Evolutionary conservation across 2,797 vertebrate species (phyloP).

Genomic region (Semaprochilodus insignis): DNA sequence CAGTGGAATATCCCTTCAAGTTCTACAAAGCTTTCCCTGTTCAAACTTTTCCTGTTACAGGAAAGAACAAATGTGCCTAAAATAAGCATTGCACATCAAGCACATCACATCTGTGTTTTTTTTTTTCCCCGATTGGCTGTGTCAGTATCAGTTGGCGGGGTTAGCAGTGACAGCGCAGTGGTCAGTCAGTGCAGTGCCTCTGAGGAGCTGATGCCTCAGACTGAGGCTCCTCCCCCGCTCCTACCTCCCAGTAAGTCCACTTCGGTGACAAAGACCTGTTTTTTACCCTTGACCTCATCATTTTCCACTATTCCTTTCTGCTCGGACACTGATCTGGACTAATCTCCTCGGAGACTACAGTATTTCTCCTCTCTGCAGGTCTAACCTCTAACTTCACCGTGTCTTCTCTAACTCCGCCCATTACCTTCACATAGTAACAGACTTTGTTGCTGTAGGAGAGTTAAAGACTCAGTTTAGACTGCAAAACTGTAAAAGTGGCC

Average conservation of each 20-base stretch:
- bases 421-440: background rate
- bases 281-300: slow-evolving; percentile 26
- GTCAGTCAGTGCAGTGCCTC: slow-evolving; percentile 85
- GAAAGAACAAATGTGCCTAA: too few species aligned
- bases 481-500: too few species aligned
- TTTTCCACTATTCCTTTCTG: slow-evolving; percentile 38
- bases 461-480: background rate
- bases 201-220: slow-evolving; percentile 64
- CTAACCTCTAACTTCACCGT: background rate
- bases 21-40: background rate
- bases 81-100: background rate
- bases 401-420: background rate
- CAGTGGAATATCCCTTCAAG: too few species aligned
- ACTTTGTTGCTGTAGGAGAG: background rate
- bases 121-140: slow-evolving; percentile 46
- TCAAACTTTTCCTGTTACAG: background rate
- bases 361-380: slow-evolving; percentile 13
- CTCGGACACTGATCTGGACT: slow-evolving; percentile 18
- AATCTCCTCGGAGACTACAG: background rate
- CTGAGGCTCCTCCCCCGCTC: slow-evolving; percentile 67
- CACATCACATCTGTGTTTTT: slow-evolving; percentile 12
- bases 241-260: slow-evolving; percentile 68
- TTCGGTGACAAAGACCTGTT: slow-evolving; percentile 35
- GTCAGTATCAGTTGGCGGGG: slow-evolving; percentile 63
- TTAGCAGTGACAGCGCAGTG: slow-evolving; percentile 70